A percentile compares a stretch with the other conserved stretches of the same genome.
Evolutionary conservation across 1,140 invertebrate species (phyloP).

Genomic region (Belonocnema kinseyi): DNA sequence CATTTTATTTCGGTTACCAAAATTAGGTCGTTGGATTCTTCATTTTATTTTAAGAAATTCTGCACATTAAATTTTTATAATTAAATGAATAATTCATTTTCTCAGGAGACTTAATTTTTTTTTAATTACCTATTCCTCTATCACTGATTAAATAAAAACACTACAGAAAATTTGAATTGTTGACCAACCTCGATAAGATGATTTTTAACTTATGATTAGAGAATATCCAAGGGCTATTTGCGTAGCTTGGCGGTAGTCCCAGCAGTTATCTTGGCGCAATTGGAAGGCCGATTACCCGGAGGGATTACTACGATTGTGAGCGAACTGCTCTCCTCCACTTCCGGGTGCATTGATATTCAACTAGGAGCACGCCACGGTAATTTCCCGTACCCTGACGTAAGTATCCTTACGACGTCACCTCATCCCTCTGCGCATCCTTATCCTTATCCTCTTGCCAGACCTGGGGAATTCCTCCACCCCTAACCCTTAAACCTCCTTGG

Average conservation of each 20-base stretch:
- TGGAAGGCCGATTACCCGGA: slow-evolving; percentile 58
- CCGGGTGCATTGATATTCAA: slow-evolving; percentile 66
- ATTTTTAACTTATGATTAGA: slow-evolving; percentile 1
- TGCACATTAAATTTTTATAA: too few relatives aligned
- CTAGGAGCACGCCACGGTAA: slow-evolving; percentile 60
- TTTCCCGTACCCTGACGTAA: slow-evolving; percentile 51
- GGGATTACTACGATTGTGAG: slow-evolving; percentile 61
- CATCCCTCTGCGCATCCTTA: slow-evolving; percentile 29
- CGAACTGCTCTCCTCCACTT: slow-evolving; percentile 58
- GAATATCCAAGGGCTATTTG: not conserved
- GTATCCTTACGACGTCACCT: slow-evolving; percentile 39
- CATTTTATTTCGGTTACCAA: too few relatives aligned
- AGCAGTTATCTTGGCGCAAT: slow-evolving; percentile 54
- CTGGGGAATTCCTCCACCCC: not conserved
- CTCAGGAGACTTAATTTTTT: too few relatives aligned
- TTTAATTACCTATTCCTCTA: too few relatives aligned
- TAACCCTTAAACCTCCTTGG: not conserved
- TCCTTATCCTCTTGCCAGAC: slow-evolving; percentile 30
- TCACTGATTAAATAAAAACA: too few relatives aligned
- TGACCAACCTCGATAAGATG: not conserved
- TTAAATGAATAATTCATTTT: too few relatives aligned
- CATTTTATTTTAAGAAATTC: too few relatives aligned
- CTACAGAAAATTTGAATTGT: too few relatives aligned
- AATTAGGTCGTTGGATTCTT: too few relatives aligned
- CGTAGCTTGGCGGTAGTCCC: slow-evolving; percentile 36